A percentile compares a stretch with the other conserved stretches of the same genome.
These are phyloP conservation scores for Acomys russatus DNA, from an alignment of 2,797 vertebrate genomes.

Conservation along the genomic window DNA sequence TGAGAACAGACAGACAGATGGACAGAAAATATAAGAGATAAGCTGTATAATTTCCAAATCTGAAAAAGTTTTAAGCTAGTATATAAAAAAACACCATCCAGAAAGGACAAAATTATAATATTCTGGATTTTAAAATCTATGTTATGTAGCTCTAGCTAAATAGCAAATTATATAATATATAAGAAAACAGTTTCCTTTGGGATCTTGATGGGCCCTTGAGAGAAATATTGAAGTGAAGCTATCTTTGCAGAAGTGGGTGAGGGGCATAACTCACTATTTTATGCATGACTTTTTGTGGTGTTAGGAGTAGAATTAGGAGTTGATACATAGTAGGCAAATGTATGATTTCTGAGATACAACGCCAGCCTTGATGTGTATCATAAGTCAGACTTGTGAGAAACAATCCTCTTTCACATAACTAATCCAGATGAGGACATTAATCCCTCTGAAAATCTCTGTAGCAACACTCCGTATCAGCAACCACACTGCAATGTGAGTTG, in stretches of 20 bases:
- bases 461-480: too few species aligned
- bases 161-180: not conserved
- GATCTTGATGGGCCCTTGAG: not conserved
- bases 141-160: not conserved
- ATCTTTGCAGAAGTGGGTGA: not conserved
- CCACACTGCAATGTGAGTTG: not conserved
- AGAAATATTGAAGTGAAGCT: not conserved
- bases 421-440: not conserved
- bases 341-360: not conserved
- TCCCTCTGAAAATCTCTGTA: not conserved
- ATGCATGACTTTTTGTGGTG: too few species aligned
- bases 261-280: not conserved
- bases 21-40: not conserved
- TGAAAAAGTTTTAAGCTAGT: not conserved
- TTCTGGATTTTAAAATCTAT: not conserved
- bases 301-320: not conserved
- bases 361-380: too few species aligned
- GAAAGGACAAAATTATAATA: not conserved
- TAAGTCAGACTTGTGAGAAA: not conserved
- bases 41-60: not conserved
- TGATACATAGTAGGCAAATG: not conserved
- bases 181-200: not conserved
- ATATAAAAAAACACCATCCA: not conserved
- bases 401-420: too few species aligned
- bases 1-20: not conserved